Evolutionary conservation across 2,888 invertebrate species (phyloP), one percentile per base, ranked within the genome.

Genomic region (Drosophila recens): DNA sequence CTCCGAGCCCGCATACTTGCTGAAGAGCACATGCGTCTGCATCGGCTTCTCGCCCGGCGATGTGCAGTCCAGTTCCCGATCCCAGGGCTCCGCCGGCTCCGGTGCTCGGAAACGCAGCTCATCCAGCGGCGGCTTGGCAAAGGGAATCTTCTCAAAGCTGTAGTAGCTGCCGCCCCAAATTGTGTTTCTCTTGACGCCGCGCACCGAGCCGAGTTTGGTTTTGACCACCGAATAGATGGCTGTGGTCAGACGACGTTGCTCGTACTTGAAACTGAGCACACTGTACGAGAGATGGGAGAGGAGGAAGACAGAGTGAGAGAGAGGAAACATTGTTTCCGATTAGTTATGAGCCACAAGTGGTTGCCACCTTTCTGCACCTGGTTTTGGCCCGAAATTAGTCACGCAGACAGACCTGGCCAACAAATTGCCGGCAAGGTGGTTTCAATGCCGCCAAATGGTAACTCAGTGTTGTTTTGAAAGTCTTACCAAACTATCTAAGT

Each of bases 1-100:
- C 85, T 94, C 94, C 2, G 91, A 90, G 34, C 94, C 94, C 9
- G 93, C 90, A 52, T 90, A 87, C 69, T 92, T 91, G 11, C 90
- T 78, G 40, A 90, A 87, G 17, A 92, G 75, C 40, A 88, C 72
- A 76, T 92, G 90, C 2, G 85, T 81, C 69, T 93, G 93, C 61
- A 92, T 74, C 13, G 92, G 92, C 54, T 90, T 81, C 15, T 91
- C 87, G 0, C 91, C 91, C 43, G 92, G 89, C 5, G 88, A 78
- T 0, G 92, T 91, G 40, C 93, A 93, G 74, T 94, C 93, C 64
- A 92, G 76, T 0, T 93, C 80, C 1, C 88, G 91, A 0, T 75
- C 75, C 94, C 94, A 94, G 30, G 92, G 79, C 30, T 89, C 86
- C 0, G 90, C 89, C 2, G 93, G 91, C 48, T 89, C 86, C 0